Percentiles rank a stretch among this genome's conserved stretches.
These are phyloP conservation scores for Platorchestia sp. DNA, from an alignment of 1,140 invertebrate species.

Conservation along the genomic window DNA sequence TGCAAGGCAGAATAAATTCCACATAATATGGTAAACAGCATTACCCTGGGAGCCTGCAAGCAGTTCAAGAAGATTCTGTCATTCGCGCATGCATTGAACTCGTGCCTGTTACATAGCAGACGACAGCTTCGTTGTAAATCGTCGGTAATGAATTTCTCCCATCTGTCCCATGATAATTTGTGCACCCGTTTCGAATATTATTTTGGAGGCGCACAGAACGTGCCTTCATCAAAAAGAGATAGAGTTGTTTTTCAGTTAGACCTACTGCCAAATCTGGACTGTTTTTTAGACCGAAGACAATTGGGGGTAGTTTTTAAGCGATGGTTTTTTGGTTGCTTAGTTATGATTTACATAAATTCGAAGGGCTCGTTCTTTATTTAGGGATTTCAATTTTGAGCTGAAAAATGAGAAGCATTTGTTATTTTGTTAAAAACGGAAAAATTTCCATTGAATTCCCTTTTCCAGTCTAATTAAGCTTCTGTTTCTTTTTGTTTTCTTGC, in stretches of 20 bases:
- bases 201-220: not conserved
- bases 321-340: not conserved
- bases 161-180: not conserved
- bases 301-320: not conserved
- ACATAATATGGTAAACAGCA: not conserved
- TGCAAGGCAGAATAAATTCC: not conserved
- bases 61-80: not conserved
- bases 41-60: not conserved
- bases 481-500: not conserved
- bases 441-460: not conserved
- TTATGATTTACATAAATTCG: not conserved
- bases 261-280: not conserved
- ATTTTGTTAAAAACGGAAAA: not conserved
- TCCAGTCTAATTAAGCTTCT: not conserved
- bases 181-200: not conserved
- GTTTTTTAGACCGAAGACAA: not conserved
- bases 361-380: not conserved
- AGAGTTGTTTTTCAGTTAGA: not conserved
- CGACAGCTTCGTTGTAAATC: not conserved
- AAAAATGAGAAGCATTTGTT: not conserved
- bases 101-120: not conserved
- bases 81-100: too few species aligned
- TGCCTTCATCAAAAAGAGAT: not conserved
- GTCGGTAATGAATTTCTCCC: not conserved
- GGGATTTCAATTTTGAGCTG: not conserved